Evolutionary conservation across 2,113 vertebrate species (phyloP).

Genomic region (Orcinus orca): DNA sequence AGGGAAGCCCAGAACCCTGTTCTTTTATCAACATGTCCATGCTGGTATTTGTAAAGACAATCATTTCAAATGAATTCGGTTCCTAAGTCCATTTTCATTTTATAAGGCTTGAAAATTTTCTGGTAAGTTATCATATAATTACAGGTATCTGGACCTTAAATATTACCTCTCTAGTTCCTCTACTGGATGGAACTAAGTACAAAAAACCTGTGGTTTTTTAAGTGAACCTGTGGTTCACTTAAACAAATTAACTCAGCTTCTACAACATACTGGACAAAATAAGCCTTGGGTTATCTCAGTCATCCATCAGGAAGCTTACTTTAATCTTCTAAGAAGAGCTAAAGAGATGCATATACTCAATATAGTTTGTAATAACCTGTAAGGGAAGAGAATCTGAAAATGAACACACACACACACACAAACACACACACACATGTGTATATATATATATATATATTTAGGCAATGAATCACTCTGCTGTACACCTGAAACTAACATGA

Average conservation of each 20-base stretch:
- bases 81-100: neutral
- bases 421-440: rapidly evolving
- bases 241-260: neutral
- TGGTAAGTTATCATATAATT: neutral
- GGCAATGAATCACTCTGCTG: too few relatives aligned
- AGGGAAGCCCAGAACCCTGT: neutral
- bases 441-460: too few relatives aligned
- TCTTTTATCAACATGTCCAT: neutral
- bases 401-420: too few relatives aligned
- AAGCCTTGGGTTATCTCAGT: neutral
- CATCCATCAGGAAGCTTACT: neutral
- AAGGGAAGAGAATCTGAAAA: too few relatives aligned
- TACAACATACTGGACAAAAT: neutral
- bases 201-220: neutral
- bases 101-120: neutral
- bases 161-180: neutral
- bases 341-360: neutral
- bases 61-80: neutral
- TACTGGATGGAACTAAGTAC: neutral
- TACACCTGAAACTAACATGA: too few relatives aligned
- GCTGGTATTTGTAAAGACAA: neutral
- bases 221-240: neutral
- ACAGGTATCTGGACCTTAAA: neutral
- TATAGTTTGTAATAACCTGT: too few relatives aligned
- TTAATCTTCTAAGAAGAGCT: neutral